Evolutionary conservation across 2,888 invertebrate genomes (phyloP).

Genomic region (Macrostomum cliftonense): DNA sequence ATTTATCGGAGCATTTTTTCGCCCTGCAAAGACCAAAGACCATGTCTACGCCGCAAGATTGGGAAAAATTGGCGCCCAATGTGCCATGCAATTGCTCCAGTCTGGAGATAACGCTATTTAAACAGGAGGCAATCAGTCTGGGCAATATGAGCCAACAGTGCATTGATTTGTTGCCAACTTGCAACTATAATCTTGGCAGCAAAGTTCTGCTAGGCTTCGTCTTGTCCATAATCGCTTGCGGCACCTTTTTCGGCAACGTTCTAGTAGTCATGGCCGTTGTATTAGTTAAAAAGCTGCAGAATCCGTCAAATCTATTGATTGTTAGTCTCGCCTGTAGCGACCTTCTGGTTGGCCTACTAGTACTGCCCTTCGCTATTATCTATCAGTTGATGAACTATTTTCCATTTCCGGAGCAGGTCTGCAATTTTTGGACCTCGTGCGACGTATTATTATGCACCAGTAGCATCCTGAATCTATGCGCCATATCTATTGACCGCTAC

Average conservation of each 20-base stretch:
- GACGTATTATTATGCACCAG: conserved; percentile 43
- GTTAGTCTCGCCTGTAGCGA: conserved; percentile 42
- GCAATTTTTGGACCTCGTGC: conserved; percentile 41
- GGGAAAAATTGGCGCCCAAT: too few relatives aligned
- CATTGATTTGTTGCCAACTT: too few relatives aligned
- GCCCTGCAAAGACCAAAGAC: too few relatives aligned
- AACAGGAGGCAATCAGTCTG: too few relatives aligned
- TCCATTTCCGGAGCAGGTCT: conserved; percentile 31
- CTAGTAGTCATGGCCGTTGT: conserved; percentile 42
- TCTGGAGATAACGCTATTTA: too few relatives aligned
- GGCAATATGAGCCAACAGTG: too few relatives aligned
- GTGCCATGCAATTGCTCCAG: too few relatives aligned
- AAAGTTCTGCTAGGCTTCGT: too few relatives aligned
- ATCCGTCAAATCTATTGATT: conserved; percentile 37
- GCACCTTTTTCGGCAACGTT: conserved; percentile 41
- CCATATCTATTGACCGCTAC: conserved; percentile 42
- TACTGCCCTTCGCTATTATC: conserved; percentile 41
- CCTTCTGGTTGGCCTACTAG: conserved; percentile 41
- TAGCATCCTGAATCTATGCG: conserved; percentile 43
- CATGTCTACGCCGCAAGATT: too few relatives aligned
- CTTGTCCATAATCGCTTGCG: conserved; percentile 3
- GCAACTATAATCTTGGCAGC: too few relatives aligned
- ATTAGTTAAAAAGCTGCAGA: conserved; percentile 39
- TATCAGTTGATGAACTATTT: conserved; percentile 32
- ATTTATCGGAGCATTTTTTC: too few relatives aligned